phyloP scores from a whole-genome alignment of 1,140 invertebrate species.

The Monomorium pharaonis region DNA sequence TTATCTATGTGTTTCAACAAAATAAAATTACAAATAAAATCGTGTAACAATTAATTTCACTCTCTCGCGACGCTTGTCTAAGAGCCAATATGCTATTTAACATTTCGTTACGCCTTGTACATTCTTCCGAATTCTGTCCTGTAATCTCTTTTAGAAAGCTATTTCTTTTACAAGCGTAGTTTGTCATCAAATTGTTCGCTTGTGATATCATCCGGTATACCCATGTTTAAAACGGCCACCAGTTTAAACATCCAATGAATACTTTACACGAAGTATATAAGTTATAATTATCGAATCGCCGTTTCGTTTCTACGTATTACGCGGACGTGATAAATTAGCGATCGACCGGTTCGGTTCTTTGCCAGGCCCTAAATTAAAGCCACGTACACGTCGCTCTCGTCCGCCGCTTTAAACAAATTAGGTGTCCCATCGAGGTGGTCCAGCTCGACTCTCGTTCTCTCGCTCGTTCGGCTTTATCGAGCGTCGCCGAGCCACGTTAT shows the following conservation, averaged over 20 bases:
- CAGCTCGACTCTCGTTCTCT: constrained; percentile 25
- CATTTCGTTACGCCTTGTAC: background rate
- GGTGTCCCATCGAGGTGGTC: constrained; percentile 59
- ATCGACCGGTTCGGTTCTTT: constrained; percentile 18
- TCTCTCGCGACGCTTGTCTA: background rate
- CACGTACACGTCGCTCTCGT: constrained; percentile 31
- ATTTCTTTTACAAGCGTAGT: background rate
- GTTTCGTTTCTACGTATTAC: constrained; percentile 3
- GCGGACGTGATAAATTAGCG: constrained; percentile 22
- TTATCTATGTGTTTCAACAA: background rate
- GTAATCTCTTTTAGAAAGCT: background rate
- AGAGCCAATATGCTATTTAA: background rate
- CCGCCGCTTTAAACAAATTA: constrained; percentile 55
- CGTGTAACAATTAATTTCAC: background rate
- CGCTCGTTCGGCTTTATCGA: constrained; percentile 75
- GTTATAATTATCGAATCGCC: constrained; percentile 23
- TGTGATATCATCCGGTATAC: background rate
- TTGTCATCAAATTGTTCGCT: background rate
- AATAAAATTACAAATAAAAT: constrained; percentile 2
- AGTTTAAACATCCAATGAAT: background rate
- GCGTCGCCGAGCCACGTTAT: constrained; percentile 57
- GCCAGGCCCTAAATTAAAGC: constrained; percentile 46
- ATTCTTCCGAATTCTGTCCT: background rate
- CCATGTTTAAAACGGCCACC: background rate
- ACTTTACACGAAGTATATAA: background rate